A percentile compares a stretch with the other conserved stretches of the same genome.
Conservation (phyloP, 2,113 vertebrate species). For the Peromyscus californicus region DNA sequence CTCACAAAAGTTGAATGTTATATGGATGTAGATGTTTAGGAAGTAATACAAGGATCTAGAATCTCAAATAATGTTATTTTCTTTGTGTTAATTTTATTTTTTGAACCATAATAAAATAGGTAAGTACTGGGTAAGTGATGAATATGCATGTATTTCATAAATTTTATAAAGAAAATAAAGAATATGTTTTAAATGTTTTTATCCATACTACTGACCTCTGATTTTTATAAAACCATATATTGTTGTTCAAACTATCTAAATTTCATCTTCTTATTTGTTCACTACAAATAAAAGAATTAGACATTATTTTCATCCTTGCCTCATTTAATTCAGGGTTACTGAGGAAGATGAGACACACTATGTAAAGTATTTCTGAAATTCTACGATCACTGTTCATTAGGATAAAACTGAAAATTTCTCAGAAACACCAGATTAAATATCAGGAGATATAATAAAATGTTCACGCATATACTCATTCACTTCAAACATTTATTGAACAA, state of each 20-base stretch:
- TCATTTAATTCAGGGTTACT: background rate
- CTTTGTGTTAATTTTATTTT: background rate
- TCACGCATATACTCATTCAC: background rate
- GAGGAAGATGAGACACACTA: background rate
- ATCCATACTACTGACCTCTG: background rate
- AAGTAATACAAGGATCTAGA: accelerated
- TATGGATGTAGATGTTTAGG: background rate
- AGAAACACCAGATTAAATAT: background rate
- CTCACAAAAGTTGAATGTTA: accelerated
- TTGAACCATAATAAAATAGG: background rate
- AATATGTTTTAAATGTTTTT: background rate
- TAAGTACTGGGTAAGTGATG: background rate
- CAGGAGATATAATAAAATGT: background rate
- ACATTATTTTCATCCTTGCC: background rate
- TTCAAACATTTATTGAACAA: constrained; percentile 47
- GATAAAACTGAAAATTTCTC: background rate
- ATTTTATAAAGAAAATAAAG: background rate
- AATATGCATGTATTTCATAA: background rate
- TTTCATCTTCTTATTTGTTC: background rate
- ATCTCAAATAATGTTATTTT: background rate
- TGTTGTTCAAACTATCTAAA: background rate
- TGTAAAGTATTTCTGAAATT: background rate
- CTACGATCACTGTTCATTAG: background rate
- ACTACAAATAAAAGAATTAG: background rate
- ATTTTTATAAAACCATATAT: background rate